Percentiles rank a stretch among this genome's conserved stretches.
These are phyloP conservation scores for Pangasius macronema DNA, from an alignment of 2,797 vertebrate genomes.

Conservation along the genomic window DNA sequence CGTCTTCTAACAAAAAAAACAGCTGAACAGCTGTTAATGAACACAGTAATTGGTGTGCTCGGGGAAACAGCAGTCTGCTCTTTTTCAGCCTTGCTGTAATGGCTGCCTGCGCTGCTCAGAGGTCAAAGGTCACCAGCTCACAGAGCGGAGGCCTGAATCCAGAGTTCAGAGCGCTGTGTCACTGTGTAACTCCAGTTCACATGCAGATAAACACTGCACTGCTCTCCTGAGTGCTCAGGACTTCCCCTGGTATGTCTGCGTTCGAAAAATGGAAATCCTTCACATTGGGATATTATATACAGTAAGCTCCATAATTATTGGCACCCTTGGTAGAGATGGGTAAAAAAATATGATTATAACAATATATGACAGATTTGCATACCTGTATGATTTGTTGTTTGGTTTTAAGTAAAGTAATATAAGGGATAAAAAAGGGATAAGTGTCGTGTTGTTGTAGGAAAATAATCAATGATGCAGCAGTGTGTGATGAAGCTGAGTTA, in stretches of 20 bases:
- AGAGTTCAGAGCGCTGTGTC: slow-evolving; percentile 41
- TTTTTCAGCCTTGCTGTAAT: background rate
- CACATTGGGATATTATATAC: background rate
- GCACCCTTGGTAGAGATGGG: background rate
- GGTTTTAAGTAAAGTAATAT: background rate
- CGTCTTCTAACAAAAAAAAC: background rate
- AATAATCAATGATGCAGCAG: background rate
- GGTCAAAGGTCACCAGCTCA: slow-evolving; percentile 52
- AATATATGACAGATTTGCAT: too few relatives aligned
- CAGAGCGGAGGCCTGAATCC: background rate
- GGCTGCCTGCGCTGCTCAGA: slow-evolving; percentile 17
- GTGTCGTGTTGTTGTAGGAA: background rate
- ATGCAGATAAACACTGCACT: background rate
- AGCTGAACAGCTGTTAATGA: background rate
- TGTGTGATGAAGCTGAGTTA: background rate
- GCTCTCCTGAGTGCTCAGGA: too few relatives aligned
- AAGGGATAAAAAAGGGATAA: background rate
- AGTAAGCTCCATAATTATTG: background rate
- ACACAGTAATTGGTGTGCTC: background rate
- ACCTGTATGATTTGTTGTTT: too few relatives aligned
- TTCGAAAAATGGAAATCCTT: background rate
- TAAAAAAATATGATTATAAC: too few relatives aligned
- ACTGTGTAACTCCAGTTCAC: background rate
- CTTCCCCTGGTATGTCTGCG: background rate
- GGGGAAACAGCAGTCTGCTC: background rate